phyloP scores from a whole-genome alignment of 2,797 vertebrate genomes.

The Anas flavirostris region DNA sequence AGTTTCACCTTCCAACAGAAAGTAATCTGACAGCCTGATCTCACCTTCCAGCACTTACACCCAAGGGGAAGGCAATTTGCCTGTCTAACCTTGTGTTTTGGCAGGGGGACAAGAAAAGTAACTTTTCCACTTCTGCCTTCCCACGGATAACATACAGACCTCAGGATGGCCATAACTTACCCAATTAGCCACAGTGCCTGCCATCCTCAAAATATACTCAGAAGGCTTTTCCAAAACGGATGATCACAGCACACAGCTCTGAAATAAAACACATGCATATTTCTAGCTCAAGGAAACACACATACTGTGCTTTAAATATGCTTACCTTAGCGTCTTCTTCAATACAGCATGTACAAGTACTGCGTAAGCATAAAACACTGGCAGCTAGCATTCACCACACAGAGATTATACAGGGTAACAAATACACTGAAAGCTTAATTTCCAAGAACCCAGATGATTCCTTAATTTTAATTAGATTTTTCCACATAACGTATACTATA shows the following conservation, averaged over 20 bases:
- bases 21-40: constrained; percentile 1
- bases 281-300: not conserved
- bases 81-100: not conserved
- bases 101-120: not conserved
- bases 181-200: not conserved
- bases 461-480: not conserved
- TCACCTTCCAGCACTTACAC: not conserved
- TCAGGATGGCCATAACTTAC: not conserved
- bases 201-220: not conserved
- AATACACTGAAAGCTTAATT: not conserved
- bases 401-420: not conserved
- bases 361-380: not conserved
- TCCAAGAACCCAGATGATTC: not conserved
- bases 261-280: not conserved
- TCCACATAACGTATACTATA: not conserved
- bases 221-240: not conserved
- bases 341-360: not conserved
- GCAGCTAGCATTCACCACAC: not conserved
- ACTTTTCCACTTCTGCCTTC: not conserved
- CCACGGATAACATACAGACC: not conserved
- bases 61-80: not conserved
- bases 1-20: not conserved
- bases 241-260: not conserved
- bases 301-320: not conserved
- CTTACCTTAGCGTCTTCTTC: not conserved